Percentiles rank a stretch among this genome's conserved stretches.
phyloP scores from a whole-genome alignment of 2,113 vertebrate genomes.

The Lepus timidus region DNA sequence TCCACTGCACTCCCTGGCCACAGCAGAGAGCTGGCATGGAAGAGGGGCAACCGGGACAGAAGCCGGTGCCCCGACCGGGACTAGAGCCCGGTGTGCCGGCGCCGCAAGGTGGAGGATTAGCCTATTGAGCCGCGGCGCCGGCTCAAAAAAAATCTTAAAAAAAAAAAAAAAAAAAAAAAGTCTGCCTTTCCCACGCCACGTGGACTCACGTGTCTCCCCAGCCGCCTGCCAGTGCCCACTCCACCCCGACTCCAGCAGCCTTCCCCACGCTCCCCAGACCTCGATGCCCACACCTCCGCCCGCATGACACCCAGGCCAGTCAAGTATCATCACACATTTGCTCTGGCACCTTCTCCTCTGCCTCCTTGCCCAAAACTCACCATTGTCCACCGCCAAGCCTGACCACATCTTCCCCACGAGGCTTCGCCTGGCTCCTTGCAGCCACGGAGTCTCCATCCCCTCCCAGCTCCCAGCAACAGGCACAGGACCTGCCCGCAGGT shows the following conservation, averaged over 20 bases:
- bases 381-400: background rate
- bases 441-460: background rate
- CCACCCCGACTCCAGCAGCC: background rate
- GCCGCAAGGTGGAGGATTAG: no score
- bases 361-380: background rate
- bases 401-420: background rate
- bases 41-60: no score
- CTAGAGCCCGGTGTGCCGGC: no score
- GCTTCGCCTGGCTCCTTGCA: background rate
- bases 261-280: background rate
- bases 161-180: background rate
- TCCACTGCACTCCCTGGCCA: no score
- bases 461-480: no score
- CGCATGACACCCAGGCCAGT: background rate
- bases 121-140: no score
- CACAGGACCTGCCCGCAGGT: no score
- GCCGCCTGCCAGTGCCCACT: background rate
- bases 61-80: no score
- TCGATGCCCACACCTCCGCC: background rate
- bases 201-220: fast-evolving
- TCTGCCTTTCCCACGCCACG: background rate
- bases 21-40: no score
- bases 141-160: no score
- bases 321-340: background rate
- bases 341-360: background rate